Conservation (phyloP, 2,113 vertebrate genomes). For the Pyrgilauda ruficollis region DNA sequence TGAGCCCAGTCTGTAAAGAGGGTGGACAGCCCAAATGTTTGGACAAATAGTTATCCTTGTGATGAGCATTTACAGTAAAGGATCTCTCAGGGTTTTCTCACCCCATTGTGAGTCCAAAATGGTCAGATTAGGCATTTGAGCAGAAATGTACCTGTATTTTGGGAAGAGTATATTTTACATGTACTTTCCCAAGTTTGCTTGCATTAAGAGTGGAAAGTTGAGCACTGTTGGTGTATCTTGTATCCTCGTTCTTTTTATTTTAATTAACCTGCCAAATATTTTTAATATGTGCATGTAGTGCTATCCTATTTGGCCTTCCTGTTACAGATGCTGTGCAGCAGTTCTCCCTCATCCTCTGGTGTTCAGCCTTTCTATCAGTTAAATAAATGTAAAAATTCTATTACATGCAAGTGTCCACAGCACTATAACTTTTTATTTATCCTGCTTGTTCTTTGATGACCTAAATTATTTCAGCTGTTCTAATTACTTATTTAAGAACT, state of each 20-base stretch:
- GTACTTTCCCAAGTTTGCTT: background rate
- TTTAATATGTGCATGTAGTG: background rate
- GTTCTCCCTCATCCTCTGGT: background rate
- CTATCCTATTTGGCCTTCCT: background rate
- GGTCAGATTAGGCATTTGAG: background rate
- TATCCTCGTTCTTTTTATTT: background rate
- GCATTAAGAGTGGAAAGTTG: background rate
- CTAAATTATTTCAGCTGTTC: conserved; percentile 53
- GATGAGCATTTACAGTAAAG: background rate
- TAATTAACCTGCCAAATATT: background rate
- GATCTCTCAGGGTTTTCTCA: background rate
- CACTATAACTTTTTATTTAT: conserved; percentile 31
- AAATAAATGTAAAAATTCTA: background rate
- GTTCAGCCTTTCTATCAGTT: background rate
- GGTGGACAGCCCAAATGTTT: background rate
- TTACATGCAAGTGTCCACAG: background rate
- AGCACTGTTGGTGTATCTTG: background rate
- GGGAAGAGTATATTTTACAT: background rate
- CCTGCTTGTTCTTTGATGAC: conserved; percentile 41
- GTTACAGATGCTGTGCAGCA: background rate
- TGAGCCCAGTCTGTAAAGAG: background rate
- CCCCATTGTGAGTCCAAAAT: background rate
- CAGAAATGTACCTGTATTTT: background rate
- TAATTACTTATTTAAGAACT: conserved; percentile 77
- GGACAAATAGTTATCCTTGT: background rate